A percentile compares a stretch with the other conserved stretches of the same genome.
phyloP scores from a whole-genome alignment of 2,113 vertebrate genomes.

The Patagioenas fasciata region DNA sequence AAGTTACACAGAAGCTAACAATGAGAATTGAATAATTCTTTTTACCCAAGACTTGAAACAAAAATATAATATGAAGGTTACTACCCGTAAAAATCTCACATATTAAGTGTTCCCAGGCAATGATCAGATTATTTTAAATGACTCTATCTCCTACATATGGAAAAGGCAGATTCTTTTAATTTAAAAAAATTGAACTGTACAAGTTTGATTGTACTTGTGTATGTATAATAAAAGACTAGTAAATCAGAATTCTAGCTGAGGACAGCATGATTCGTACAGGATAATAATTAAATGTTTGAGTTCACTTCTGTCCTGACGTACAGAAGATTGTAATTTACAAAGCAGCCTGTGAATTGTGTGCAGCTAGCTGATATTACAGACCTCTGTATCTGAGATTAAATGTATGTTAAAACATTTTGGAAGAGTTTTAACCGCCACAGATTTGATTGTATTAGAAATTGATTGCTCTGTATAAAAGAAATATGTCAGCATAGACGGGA shows the following conservation, averaged over 20 bases:
- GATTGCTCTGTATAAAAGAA: constrained; percentile 41
- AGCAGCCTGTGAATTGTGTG: constrained; percentile 19
- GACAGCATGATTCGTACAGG: constrained; percentile 1
- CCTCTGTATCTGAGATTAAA: constrained; percentile 15
- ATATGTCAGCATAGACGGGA: not conserved
- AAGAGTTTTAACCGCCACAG: constrained; percentile 8
- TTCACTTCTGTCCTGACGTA: not conserved
- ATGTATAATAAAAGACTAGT: constrained; percentile 13
- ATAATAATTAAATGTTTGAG: constrained; percentile 35
- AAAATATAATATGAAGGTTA: not conserved
- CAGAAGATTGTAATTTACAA: constrained; percentile 3
- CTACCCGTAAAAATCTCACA: not conserved
- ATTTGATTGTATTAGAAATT: constrained; percentile 47
- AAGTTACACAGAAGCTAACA: not conserved
- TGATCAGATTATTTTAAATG: constrained; percentile 27
- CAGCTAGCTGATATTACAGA: not conserved
- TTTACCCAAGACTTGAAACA: constrained; percentile 6
- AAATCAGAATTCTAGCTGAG: constrained; percentile 49
- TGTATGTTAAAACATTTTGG: constrained; percentile 10
- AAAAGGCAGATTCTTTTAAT: constrained; percentile 29
- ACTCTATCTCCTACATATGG: not conserved
- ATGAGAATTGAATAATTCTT: constrained; percentile 29
- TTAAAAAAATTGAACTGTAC: constrained; percentile 8
- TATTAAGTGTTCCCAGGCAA: constrained; percentile 6
- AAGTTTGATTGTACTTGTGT: not conserved